phyloP scores from a whole-genome alignment of 1,140 invertebrate genomes.

The Temnothorax nylanderi region DNA sequence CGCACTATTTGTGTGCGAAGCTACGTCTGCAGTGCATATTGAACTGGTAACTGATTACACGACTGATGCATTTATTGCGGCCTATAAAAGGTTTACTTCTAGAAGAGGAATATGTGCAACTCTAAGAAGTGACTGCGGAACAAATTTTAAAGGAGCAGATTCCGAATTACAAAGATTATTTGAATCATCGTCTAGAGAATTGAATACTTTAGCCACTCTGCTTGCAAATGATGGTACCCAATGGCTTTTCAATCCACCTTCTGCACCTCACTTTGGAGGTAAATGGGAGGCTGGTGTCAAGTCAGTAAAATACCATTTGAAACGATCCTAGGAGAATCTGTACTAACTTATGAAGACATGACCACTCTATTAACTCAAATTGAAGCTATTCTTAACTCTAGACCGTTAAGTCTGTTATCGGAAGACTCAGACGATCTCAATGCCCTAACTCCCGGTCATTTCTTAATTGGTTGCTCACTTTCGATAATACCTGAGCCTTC shows the following conservation, averaged over 20 bases:
- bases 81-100: slow-evolving; percentile 55
- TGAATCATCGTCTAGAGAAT: slow-evolving; percentile 55
- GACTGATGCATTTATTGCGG: not conserved
- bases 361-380: slow-evolving; percentile 45
- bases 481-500: slow-evolving; percentile 44
- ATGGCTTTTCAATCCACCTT: slow-evolving; percentile 1
- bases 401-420: slow-evolving; percentile 4
- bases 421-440: slow-evolving; percentile 49
- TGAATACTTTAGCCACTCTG: not conserved
- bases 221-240: not conserved
- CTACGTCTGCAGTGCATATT: slow-evolving; percentile 77
- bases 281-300: slow-evolving; percentile 72
- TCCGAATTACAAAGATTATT: slow-evolving; percentile 58
- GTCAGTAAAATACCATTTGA: slow-evolving; percentile 71
- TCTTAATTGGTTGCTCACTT: slow-evolving; percentile 68
- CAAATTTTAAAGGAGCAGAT: slow-evolving; percentile 78
- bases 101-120: slow-evolving; percentile 60
- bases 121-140: slow-evolving; percentile 78
- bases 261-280: slow-evolving; percentile 1
- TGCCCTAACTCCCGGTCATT: slow-evolving; percentile 64
- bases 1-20: slow-evolving; percentile 78
- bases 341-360: not conserved
- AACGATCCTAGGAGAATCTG: slow-evolving; percentile 35
- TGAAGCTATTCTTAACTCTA: slow-evolving; percentile 42
- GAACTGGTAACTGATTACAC: slow-evolving; percentile 69